These are phyloP conservation scores for Teinopalpus imperialis DNA, from an alignment of 2,888 invertebrate species.

Conservation along the genomic window DNA sequence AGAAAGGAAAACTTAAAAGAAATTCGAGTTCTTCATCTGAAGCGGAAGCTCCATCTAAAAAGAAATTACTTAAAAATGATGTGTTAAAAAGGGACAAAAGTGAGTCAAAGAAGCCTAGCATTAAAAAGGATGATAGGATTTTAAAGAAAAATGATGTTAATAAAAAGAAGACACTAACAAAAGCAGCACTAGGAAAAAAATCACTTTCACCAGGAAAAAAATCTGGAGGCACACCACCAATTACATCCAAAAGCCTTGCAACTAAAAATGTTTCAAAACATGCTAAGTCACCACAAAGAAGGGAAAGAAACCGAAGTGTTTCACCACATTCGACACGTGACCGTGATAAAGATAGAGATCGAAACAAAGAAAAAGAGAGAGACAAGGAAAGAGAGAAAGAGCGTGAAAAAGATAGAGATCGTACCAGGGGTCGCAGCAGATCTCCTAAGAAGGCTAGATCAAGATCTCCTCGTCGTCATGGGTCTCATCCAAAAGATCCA, in stretches of 20 bases:
- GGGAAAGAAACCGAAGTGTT: conserved; percentile 66
- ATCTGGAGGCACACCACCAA: conserved; percentile 76
- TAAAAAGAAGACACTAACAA: conserved; percentile 62
- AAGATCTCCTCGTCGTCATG: conserved; percentile 64
- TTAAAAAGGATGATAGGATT: conserved; percentile 70
- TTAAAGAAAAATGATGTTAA: conserved; percentile 60
- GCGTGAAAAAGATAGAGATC: conserved; percentile 75
- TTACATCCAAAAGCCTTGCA: conserved; percentile 63
- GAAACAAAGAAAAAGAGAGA: conserved; percentile 61
- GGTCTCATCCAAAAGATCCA: conserved; percentile 64
- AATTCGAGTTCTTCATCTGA: conserved; percentile 86
- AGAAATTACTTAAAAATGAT: conserved; percentile 76
- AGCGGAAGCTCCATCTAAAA: conserved; percentile 78
- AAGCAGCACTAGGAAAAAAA: conserved; percentile 66
- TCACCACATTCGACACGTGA: conserved; percentile 69
- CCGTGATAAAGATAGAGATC: conserved; percentile 75
- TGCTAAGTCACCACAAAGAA: conserved; percentile 70
- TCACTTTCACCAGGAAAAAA: conserved; percentile 77
- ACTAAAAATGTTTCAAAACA: conserved; percentile 66
- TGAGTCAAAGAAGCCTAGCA: conserved; percentile 64
- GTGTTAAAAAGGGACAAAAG: conserved; percentile 64
- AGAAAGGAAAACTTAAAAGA: conserved; percentile 79
- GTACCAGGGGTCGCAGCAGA: conserved; percentile 72
- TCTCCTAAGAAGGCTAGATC: conserved; percentile 72
- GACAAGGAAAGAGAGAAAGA: conserved; percentile 73